These are phyloP conservation scores for Telenomus remus DNA, from an alignment of 1,140 invertebrate genomes.

Conservation along the genomic window DNA sequence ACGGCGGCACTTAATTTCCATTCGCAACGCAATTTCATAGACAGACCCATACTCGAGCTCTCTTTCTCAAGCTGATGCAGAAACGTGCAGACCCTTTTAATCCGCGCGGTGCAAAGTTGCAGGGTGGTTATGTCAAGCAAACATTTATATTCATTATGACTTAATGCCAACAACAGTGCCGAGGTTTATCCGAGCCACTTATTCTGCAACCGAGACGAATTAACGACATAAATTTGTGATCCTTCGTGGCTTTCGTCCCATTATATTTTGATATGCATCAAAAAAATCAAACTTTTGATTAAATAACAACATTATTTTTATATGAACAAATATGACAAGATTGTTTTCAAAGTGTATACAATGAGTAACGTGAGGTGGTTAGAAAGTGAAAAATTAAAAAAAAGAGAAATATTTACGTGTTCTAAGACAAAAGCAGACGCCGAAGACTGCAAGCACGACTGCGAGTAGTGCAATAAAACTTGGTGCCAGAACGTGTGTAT, in stretches of 20 bases:
- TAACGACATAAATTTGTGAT: slow-evolving; percentile 28
- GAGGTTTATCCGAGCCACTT: slow-evolving; percentile 38
- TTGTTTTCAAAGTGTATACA: too few species aligned
- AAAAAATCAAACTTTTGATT: too few species aligned
- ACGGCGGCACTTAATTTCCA: slow-evolving; percentile 4
- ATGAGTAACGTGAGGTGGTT: too few species aligned
- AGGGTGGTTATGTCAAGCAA: slow-evolving; percentile 41
- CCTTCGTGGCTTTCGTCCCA: too few species aligned
- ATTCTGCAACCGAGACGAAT: slow-evolving; percentile 34
- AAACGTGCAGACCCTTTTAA: slow-evolving; percentile 26
- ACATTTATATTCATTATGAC: slow-evolving; percentile 51
- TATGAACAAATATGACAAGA: too few species aligned
- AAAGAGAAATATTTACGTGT: slow-evolving; percentile 73
- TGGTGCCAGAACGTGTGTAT: slow-evolving; percentile 74
- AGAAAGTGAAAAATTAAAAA: too few species aligned
- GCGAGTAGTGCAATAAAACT: slow-evolving; percentile 74
- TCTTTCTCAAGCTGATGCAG: slow-evolving; percentile 1
- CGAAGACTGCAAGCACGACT: slow-evolving; percentile 73
- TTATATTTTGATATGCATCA: too few species aligned
- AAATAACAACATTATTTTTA: too few species aligned
- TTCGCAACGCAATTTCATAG: slow-evolving; percentile 12
- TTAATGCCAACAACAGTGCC: slow-evolving; percentile 36
- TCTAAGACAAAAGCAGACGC: slow-evolving; percentile 76
- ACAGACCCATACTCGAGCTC: background rate
- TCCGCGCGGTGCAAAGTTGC: slow-evolving; percentile 29